These are phyloP conservation scores for Ophraella communa DNA, from an alignment of 2,888 invertebrate genomes.

Conservation along the genomic window DNA sequence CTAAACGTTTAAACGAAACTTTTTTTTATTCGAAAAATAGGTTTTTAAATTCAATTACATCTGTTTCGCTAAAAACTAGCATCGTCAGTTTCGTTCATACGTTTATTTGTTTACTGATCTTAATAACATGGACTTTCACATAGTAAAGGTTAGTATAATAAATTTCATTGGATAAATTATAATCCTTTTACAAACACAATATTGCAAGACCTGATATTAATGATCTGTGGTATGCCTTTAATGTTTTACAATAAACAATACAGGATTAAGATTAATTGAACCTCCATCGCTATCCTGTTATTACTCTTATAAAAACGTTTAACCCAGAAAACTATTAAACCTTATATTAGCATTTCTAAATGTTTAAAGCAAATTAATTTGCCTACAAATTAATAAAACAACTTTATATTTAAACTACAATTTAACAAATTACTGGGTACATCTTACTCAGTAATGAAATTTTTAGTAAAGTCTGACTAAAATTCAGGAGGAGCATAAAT, in stretches of 20 bases:
- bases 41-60: too few species aligned
- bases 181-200: slow-evolving; percentile 17
- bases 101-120: too few species aligned
- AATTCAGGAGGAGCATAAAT: neutral
- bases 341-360: slow-evolving; percentile 5
- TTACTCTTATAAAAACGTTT: slow-evolving; percentile 30
- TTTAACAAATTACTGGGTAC: slow-evolving; percentile 12
- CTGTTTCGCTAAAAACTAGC: too few species aligned
- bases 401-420: neutral
- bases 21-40: too few species aligned
- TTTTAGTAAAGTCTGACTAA: neutral
- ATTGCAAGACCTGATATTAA: slow-evolving; percentile 28
- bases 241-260: slow-evolving; percentile 33
- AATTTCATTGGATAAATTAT: too few species aligned
- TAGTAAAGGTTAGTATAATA: too few species aligned
- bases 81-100: too few species aligned
- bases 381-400: slow-evolving; percentile 5
- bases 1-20: too few species aligned
- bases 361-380: slow-evolving; percentile 12
- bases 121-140: too few species aligned
- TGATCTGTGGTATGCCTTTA: slow-evolving; percentile 26
- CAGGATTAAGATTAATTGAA: slow-evolving; percentile 31
- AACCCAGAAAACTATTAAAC: neutral
- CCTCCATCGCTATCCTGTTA: slow-evolving; percentile 27
- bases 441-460: neutral